Conservation (phyloP, 2,797 vertebrate species). For the Scolopax bukidnonensis region DNA sequence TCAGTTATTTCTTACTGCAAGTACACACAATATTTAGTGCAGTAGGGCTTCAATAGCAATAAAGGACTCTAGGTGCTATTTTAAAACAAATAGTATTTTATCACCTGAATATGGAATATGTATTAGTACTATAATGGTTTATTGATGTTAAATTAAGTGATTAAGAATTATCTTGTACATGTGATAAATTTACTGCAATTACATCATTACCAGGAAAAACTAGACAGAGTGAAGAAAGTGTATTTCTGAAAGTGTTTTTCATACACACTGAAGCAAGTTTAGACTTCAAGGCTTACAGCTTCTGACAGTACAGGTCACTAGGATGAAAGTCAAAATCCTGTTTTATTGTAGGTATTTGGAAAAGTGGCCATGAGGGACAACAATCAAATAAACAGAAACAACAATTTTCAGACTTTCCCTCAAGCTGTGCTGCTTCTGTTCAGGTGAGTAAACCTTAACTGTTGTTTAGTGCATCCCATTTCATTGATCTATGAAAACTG, state of each 20-base stretch:
- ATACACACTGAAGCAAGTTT: not conserved
- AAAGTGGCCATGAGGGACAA: conserved; percentile 97
- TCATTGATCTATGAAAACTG: not conserved
- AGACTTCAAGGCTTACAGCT: not conserved
- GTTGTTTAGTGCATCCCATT: not conserved
- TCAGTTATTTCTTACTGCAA: not conserved
- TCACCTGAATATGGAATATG: not conserved
- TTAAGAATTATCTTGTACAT: not conserved
- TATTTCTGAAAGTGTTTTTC: not conserved
- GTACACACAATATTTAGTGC: not conserved
- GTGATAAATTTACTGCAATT: not conserved
- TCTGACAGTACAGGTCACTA: not conserved
- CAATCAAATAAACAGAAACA: conserved; percentile 98
- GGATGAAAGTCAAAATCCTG: not conserved
- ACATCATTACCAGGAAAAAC: not conserved
- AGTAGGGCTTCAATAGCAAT: not conserved
- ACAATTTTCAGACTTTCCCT: conserved; percentile 98
- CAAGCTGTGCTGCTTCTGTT: conserved; percentile 97
- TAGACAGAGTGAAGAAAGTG: not conserved
- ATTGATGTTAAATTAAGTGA: not conserved
- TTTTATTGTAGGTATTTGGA: conserved; percentile 89
- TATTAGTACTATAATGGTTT: not conserved
- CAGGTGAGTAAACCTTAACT: conserved; percentile 79
- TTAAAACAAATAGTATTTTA: not conserved
- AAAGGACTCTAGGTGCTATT: not conserved